phyloP scores from a whole-genome alignment of 2,888 invertebrate species.

The Spialia ferax region DNA sequence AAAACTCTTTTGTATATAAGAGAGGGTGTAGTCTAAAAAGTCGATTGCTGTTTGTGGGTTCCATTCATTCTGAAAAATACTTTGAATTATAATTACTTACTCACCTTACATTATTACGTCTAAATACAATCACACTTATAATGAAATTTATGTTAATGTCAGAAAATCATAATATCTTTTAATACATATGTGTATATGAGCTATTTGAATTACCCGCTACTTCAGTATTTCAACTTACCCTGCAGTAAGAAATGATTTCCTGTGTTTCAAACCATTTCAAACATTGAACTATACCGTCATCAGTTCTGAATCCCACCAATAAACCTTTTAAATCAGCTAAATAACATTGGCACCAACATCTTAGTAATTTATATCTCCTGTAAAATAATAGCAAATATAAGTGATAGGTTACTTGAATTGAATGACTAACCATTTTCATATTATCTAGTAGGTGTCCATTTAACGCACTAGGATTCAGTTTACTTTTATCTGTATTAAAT shows the following conservation, averaged over 20 bases:
- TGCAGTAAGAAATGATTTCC: slow-evolving; percentile 50
- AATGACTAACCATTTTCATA: neutral
- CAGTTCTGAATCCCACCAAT: slow-evolving; percentile 55
- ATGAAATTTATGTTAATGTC: too few species aligned
- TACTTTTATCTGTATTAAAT: too few species aligned
- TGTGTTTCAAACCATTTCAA: slow-evolving; percentile 53
- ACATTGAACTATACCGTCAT: slow-evolving; percentile 53
- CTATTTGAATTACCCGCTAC: too few species aligned
- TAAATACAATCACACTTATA: too few species aligned
- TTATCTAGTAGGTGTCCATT: neutral
- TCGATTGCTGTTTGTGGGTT: slow-evolving; percentile 50
- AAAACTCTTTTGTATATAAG: slow-evolving; percentile 42
- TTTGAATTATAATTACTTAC: too few species aligned
- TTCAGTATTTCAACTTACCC: slow-evolving; percentile 45
- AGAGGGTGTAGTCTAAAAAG: slow-evolving; percentile 52
- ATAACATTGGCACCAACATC: slow-evolving; percentile 58
- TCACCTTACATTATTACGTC: too few species aligned
- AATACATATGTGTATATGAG: too few species aligned
- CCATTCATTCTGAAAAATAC: slow-evolving; percentile 55
- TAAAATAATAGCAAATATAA: neutral
- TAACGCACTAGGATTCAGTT: too few species aligned
- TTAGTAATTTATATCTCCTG: slow-evolving; percentile 54
- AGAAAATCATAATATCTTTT: too few species aligned
- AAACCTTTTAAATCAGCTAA: slow-evolving; percentile 54
- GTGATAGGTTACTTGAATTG: neutral